Evolutionary conservation across 1,140 invertebrate genomes (phyloP), one percentile per base, ranked within the genome.

Genomic region (Aplysia californica): DNA sequence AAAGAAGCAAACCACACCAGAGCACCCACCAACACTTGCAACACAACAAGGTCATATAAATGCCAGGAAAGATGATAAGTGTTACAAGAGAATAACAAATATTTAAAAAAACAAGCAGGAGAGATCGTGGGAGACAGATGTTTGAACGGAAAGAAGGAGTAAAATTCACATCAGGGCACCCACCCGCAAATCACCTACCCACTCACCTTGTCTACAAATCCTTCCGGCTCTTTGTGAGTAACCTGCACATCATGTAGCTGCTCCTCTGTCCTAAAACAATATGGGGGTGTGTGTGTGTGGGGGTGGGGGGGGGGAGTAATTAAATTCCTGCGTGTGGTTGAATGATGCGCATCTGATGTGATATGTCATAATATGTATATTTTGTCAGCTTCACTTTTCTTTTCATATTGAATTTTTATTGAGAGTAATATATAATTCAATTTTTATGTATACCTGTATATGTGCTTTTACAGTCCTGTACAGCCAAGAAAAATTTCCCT

Each of bases 161-260:
- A 23, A n/a, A n/a, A n/a, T n/a, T n/a, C n/a, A n/a, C n/a, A n/a
- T n/a, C n/a, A n/a, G n/a, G n/a, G n/a, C n/a, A n/a, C 44, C n/a
- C 5, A 5, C 31, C 0, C 5, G 26, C 41, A 21, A 33, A 41
- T 6, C 21, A 61, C 33, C 26, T 50, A 33, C 18, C 18, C 23
- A 70, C 69, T 79, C 71, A 87, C 86, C 76, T 80, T 84, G 66
- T 88, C 87, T 55, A 85, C 82, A 76, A 83, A 68, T 18, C 83
- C 82, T 38, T 84, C 80, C 20, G 86, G 86, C 31, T 75, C 67
- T 76, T 85, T 87, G 65, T 87, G 86, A 0, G 87, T 87, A 31
- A 88, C 75, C 67, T 83, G 29, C 0, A 88, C 86, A 76, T 75
- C 77, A 31, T 84, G 61, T 3, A 88, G 66, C 61, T 88, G 84